Evolutionary conservation across 2,888 invertebrate species (phyloP), one percentile per base, ranked within the genome.

Genomic region (Elmis aenea): DNA sequence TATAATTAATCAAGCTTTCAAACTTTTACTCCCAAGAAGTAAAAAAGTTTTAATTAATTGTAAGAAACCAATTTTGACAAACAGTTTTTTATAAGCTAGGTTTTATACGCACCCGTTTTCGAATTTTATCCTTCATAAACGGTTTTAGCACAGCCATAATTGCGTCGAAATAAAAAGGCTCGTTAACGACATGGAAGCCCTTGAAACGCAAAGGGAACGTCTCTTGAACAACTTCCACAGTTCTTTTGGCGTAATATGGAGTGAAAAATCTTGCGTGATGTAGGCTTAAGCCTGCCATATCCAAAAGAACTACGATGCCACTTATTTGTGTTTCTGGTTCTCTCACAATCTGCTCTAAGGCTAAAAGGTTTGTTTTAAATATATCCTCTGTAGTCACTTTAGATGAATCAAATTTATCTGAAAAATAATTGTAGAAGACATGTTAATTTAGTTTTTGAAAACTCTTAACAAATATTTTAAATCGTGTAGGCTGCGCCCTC

Each of bases 81-180:
- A n/a, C n/a, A n/a, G n/a, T n/a, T n/a, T n/a, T n/a, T n/a, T n/a
- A n/a, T n/a, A n/a, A n/a, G n/a, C n/a, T n/a, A n/a, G n/a, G n/a
- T 18, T 18, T 18, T 9, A 28, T 32, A 70, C 78, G 74, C 63
- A 85, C 85, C 68, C 85, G 76, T 55, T 73, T 81, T 64, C 79
- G 80, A 15, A 89, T 74, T 64, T 89, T 89, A 52, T 86, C 85
- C 51, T 78, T 76, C 48, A 88, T 76, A 59, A 89, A 83, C 4
- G 87, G 88, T 67, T 87, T 88, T 68, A 89, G 84, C 66, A 89
- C 79, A 41, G 79, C 71, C 85, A 66, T 64, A 9, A 67, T 55
- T 8, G 67, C 67, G 32, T 67, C 67, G 33, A 71, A 70, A 50
- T 70, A 71, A 45, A 69, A 69, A 4, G 71, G 70, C 48, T 71